These are phyloP conservation scores for Andrena chrysosceles DNA, from an alignment of 2,888 invertebrate genomes.

Conservation along the genomic window DNA sequence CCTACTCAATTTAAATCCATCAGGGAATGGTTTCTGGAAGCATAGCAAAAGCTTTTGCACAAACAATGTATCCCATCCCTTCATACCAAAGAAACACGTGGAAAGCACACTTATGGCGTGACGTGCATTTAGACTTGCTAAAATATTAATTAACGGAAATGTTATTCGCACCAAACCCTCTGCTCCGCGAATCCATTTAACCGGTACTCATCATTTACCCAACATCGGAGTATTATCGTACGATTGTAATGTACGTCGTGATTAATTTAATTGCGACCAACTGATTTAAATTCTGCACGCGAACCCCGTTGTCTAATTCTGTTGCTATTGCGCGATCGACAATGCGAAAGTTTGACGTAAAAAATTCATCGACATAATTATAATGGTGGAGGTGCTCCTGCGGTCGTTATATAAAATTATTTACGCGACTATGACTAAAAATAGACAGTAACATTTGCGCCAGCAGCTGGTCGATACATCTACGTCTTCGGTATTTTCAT, in stretches of 20 bases:
- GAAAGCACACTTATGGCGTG: background rate
- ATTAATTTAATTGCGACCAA: constrained; percentile 5
- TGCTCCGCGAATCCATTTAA: constrained; percentile 1
- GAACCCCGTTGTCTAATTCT: too few relatives aligned
- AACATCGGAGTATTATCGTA: background rate
- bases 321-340: too few relatives aligned
- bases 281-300: background rate
- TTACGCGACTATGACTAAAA: background rate
- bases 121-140: background rate
- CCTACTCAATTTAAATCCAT: too few relatives aligned
- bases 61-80: too few relatives aligned
- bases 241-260: background rate
- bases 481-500: background rate
- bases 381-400: too few relatives aligned
- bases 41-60: too few relatives aligned
- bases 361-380: too few relatives aligned
- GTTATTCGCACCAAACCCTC: background rate
- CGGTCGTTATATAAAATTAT: background rate
- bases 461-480: background rate
- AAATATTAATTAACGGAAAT: constrained; percentile 8
- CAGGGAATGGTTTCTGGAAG: too few relatives aligned
- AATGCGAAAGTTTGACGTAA: too few relatives aligned
- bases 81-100: background rate
- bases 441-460: background rate
- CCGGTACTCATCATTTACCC: background rate